Base-by-base conservation (phyloP, 2,797 vertebrate species). In the Craterocephalus amniculus region DNA sequence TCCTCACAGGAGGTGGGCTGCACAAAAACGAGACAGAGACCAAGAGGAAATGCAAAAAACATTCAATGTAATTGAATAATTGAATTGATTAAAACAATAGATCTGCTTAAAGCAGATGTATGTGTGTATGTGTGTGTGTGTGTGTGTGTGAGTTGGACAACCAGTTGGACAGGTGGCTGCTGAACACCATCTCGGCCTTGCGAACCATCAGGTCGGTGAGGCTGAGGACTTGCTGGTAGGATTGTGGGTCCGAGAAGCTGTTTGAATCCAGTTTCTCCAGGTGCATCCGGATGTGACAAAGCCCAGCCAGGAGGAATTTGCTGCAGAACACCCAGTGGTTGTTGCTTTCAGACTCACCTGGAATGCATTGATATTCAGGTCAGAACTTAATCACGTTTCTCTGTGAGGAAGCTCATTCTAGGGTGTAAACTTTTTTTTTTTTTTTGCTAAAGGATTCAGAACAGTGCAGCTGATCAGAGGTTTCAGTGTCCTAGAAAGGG, bases 321-420 rank as follows among this genome's bases (percentile, higher is more conserved):
- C 94, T 94, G 83, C 94, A 94, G 84, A 90, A 88, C 16, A 93
- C 90, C 93, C 91, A 95, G 83, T 95, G 95, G 16, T 77, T 74
- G 77, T 92, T 86, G 26, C 90, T 92, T 51, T 92, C 89, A 18
- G 6, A 85, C 65, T 94, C 89, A 26, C 90, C 94, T 95, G 77
- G 56, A 14, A 87, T 51, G 75, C 35, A 26, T 49, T 45, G 6
- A 74, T 29, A 78, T 3, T 69, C 0, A 74, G 6, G 70, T 10
- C 11, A 62, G 31, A 5, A 26, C 12, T 6, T 20, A 18, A 43
- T 45, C 16, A 51, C 6, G 26, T 61, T 38, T 58, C 14, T 45
- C 13, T 40, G 38, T 18, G 4, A 40, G 38, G 6, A 40, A 18
- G 16, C 14, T 40, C 14, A 40, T 40, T 18, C 14, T 40, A 40